Evolutionary conservation across 2,888 invertebrate species (phyloP).

Genomic region (Zaprionus bogoriensis): DNA sequence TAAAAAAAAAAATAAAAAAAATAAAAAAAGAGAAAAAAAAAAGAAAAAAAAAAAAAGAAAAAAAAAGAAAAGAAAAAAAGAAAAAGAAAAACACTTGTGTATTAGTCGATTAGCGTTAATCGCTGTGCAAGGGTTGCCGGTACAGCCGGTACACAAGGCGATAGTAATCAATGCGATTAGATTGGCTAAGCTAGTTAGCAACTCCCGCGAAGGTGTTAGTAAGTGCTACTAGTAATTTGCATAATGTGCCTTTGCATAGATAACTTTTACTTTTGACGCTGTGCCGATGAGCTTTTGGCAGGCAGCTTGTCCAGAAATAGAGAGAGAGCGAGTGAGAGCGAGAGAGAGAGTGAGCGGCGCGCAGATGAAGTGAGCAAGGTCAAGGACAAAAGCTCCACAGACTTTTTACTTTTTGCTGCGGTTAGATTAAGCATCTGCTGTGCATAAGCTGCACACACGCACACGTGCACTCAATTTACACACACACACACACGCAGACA

Average conservation of each 20-base stretch:
- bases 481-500: conserved; percentile 19
- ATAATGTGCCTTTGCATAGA: conserved; percentile 20
- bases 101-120: conserved; percentile 42
- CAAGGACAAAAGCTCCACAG: conserved; percentile 68
- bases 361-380: conserved; percentile 63
- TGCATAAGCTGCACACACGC: conserved; percentile 21
- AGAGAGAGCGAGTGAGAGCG: conserved; percentile 14
- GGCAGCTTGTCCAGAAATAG: conserved; percentile 13
- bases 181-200: neutral
- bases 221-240: too few species aligned
- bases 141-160: conserved; percentile 28
- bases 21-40: too few species aligned
- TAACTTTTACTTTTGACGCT: conserved; percentile 26
- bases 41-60: too few species aligned
- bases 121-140: conserved; percentile 15
- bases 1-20: too few species aligned
- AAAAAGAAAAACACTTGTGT: neutral
- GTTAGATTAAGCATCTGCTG: conserved; percentile 69
- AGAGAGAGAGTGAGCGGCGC: conserved; percentile 14
- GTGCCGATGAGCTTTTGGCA: conserved; percentile 36
- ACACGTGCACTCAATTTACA: conserved; percentile 4
- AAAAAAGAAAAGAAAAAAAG: conserved; percentile 3
- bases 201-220: too few species aligned
- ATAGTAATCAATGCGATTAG: conserved; percentile 10
- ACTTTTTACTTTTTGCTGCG: conserved; percentile 35